Percentiles rank a stretch among this genome's conserved stretches.
These are phyloP conservation scores for Streptopelia turtur DNA, from an alignment of 2,797 vertebrate genomes.

Conservation along the genomic window DNA sequence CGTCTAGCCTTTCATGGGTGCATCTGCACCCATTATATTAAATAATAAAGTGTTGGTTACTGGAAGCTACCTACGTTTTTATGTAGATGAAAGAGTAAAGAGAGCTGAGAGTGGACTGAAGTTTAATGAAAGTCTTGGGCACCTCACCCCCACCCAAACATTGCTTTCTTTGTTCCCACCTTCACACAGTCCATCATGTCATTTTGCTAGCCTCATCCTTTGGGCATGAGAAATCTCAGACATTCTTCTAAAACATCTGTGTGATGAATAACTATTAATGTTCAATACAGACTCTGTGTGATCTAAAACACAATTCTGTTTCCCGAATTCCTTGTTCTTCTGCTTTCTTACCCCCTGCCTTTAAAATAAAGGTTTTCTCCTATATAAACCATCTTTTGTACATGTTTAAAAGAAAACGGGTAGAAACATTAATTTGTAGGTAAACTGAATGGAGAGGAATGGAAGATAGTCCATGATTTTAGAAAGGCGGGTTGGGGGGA, in stretches of 20 bases:
- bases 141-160: background rate
- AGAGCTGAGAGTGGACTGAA: background rate
- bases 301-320: background rate
- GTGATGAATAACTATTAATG: background rate
- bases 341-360: background rate
- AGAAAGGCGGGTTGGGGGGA: too few relatives aligned
- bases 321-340: background rate
- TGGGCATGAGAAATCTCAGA: background rate
- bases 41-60: background rate
- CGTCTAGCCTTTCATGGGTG: background rate
- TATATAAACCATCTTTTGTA: background rate
- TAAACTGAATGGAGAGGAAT: background rate
- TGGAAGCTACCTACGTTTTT: background rate
- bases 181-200: background rate
- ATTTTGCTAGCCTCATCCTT: background rate
- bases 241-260: background rate
- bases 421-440: background rate
- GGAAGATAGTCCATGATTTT: background rate
- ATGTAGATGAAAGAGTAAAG: background rate
- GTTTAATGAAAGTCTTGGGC: background rate
- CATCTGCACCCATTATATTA: background rate
- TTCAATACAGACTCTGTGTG: background rate
- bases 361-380: background rate
- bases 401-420: background rate
- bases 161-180: background rate